Evolutionary conservation across 2,888 invertebrate species (phyloP).

Genomic region (Hoplodrina blanda): DNA sequence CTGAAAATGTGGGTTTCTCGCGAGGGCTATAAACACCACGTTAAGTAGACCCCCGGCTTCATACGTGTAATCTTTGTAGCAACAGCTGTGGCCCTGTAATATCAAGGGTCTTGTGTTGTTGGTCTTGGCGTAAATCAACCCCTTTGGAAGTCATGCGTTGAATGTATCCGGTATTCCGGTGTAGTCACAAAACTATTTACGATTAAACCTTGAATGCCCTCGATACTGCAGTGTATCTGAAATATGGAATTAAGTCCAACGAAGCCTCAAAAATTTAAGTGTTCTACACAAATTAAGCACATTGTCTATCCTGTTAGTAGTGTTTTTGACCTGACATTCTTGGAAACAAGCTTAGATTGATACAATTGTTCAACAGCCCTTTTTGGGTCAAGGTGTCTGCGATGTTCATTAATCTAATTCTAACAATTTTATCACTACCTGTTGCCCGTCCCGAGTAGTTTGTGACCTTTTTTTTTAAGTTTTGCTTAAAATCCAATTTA

Average conservation of each 20-base stretch:
- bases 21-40: constrained; percentile 68
- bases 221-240: constrained; percentile 12
- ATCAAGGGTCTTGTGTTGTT: constrained; percentile 57
- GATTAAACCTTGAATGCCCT: constrained; percentile 6
- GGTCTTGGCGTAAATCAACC: constrained; percentile 63
- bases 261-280: constrained; percentile 45
- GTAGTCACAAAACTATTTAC: constrained; percentile 36
- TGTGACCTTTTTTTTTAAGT: constrained; percentile 31
- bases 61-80: constrained; percentile 43
- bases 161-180: constrained; percentile 35
- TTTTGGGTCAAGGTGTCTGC: constrained; percentile 57
- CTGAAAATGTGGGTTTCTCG: constrained; percentile 62
- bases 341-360: constrained; percentile 31
- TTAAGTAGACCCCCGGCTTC: constrained; percentile 54
- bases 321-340: constrained; percentile 41
- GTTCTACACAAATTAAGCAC: constrained; percentile 33
- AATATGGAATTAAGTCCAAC: constrained; percentile 35
- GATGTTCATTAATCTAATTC: constrained; percentile 56
- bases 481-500: constrained; percentile 11
- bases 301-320: constrained; percentile 38
- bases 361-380: constrained; percentile 49
- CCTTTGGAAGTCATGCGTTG: constrained; percentile 59
- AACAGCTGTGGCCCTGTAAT: constrained; percentile 55
- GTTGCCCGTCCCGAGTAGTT: constrained; percentile 31
- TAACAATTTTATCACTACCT: constrained; percentile 50